Base-by-base conservation (phyloP, 1,140 invertebrate species). In the Drosophila carrolli region DNA sequence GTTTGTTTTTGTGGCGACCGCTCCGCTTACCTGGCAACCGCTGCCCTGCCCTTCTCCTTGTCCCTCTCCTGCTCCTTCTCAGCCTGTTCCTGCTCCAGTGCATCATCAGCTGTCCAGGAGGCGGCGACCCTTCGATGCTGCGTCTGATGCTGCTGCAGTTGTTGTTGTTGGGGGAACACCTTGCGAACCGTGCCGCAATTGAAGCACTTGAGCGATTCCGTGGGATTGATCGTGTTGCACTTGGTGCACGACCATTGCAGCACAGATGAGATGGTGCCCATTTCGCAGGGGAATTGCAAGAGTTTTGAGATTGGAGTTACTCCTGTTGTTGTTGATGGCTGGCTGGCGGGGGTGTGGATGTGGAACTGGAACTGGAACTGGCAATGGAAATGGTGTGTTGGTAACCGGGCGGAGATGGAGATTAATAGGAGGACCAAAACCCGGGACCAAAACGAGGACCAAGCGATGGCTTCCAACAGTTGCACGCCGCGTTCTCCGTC, bases 201-300 rank as follows among this genome's bases (percentile, higher is more conserved):
- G 93, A 95, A 94, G 93, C 97, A 98, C 93, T 94, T 95, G 67
- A 94, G 92, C 91, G 94, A 95, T 92, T 97, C 96, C 48, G 96
- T 97, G 71, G 96, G 96, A 93, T 97, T 97, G 93, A 97, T 97
- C 92, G 96, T 94, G 93, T 96, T 95, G 93, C 97, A 98, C 92
- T 95, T 94, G 92, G 94, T 94, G 94, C 97, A 98, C 94, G 96
- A 95, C 97, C 97, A 98, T 93, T 97, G 96, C 90, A 97, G 94
- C 93, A 97, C 96, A 91, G 96, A 97, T 94, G 96, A 96, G 93
- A 97, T 97, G 90, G 96, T 96, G 93, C 96, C 96, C 96, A 97
- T 97, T 97, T 97, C 81, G 70, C 71, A 46, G 65, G 32, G 37
- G 14, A 38, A 38, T 37, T 32, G 61, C 43, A 19, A 58, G 13